phyloP scores from a whole-genome alignment of 2,888 invertebrate species.

The Axea sp. region DNA sequence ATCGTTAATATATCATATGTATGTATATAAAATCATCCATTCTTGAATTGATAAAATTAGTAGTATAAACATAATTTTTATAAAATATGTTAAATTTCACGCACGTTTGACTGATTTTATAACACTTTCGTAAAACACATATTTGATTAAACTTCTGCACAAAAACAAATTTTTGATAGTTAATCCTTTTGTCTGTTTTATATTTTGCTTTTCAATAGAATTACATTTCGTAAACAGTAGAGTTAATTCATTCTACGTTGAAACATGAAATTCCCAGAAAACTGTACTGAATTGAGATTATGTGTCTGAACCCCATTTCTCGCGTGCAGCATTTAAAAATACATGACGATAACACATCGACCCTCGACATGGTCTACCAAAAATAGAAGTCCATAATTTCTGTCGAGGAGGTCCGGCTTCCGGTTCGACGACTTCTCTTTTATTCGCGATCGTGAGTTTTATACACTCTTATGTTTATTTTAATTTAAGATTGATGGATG shows the following conservation, averaged over 20 bases:
- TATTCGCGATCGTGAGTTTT: conserved; percentile 38
- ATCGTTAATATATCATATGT: too few relatives aligned
- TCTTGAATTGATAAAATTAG: too few relatives aligned
- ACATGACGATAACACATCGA: conserved; percentile 52
- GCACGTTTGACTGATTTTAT: too few relatives aligned
- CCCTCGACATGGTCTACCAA: conserved; percentile 43
- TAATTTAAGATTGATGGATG: conserved; percentile 1
- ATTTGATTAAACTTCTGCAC: too few relatives aligned
- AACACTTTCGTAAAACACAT: too few relatives aligned
- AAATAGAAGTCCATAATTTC: conserved; percentile 59
- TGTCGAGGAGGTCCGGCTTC: conserved; percentile 52
- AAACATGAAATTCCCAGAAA: conserved; percentile 31
- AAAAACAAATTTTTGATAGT: too few relatives aligned
- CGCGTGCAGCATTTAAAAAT: conserved; percentile 53
- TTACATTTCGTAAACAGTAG: too few relatives aligned
- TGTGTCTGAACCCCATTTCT: conserved; percentile 25
- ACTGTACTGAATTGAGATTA: conserved; percentile 17
- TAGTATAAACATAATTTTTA: too few relatives aligned
- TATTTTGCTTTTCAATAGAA: too few relatives aligned
- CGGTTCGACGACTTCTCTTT: conserved; percentile 47
- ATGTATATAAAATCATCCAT: too few relatives aligned
- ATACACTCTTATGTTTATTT: conserved; percentile 23
- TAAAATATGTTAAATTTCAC: too few relatives aligned
- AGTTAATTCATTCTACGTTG: conserved; percentile 16
- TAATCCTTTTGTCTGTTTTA: too few relatives aligned